Conservation (phyloP, 2,888 invertebrate genomes). For the Drosophila nigricruria region DNA sequence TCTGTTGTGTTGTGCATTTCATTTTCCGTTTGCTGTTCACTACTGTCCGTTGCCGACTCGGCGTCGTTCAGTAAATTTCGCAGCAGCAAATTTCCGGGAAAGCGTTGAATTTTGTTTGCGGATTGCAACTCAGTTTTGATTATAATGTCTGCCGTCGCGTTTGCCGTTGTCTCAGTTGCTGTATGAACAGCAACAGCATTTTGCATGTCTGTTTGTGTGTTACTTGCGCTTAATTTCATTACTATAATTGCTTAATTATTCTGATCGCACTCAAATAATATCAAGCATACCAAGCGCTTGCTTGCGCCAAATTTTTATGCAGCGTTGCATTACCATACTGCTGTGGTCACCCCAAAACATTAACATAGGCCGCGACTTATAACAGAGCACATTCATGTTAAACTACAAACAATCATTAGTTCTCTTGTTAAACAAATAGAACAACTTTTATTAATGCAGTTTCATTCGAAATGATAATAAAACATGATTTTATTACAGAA, state of each 20-base stretch:
- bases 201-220: slow-evolving; percentile 30
- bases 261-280: slow-evolving; percentile 13
- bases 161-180: neutral
- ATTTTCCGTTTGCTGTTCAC: slow-evolving; percentile 41
- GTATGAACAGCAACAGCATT: slow-evolving; percentile 8
- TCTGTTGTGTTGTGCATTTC: slow-evolving; percentile 17
- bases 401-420: neutral
- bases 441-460: neutral
- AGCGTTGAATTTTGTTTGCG: slow-evolving; percentile 16
- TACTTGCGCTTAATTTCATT: slow-evolving; percentile 57
- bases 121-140: neutral
- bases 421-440: neutral
- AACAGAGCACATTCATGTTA: neutral
- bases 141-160: slow-evolving; percentile 33
- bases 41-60: slow-evolving; percentile 41
- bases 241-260: slow-evolving; percentile 33
- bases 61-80: slow-evolving; percentile 16
- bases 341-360: slow-evolving; percentile 11
- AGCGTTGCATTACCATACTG: slow-evolving; percentile 34
- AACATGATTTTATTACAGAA: neutral
- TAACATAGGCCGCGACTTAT: neutral
- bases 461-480: neutral
- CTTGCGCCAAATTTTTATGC: slow-evolving; percentile 57
- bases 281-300: slow-evolving; percentile 44
- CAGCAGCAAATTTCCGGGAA: slow-evolving; percentile 19